phyloP scores from a whole-genome alignment of 2,888 invertebrate genomes.

The Plagodis dolabraria region DNA sequence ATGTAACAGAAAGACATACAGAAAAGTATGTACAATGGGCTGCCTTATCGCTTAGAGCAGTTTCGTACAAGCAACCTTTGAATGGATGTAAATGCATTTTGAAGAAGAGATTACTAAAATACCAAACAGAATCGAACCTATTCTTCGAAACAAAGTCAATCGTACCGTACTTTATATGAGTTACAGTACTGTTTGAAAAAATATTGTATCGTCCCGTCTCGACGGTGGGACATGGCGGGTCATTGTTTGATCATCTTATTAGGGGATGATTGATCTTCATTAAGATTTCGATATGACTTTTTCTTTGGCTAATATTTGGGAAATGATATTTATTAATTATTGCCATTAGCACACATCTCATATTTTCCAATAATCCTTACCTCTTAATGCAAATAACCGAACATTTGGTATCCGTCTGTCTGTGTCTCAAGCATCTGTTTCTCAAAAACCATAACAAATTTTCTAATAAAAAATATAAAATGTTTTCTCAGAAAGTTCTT shows the following conservation, averaged over 20 bases:
- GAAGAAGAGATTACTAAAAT: no score
- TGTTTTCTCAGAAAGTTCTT: no score
- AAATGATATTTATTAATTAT: neutral
- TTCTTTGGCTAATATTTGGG: constrained; percentile 34
- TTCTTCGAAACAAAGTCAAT: neutral
- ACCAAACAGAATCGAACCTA: neutral
- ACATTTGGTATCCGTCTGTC: no score
- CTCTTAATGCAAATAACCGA: no score
- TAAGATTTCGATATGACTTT: constrained; percentile 42
- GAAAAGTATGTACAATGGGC: no score
- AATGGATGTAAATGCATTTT: no score
- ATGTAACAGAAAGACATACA: no score
- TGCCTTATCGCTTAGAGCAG: no score
- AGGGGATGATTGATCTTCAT: constrained; percentile 78
- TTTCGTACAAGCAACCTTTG: no score
- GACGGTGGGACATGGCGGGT: constrained; percentile 70
- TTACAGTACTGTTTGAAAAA: constrained; percentile 8
- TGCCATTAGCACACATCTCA: neutral
- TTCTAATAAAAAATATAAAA: no score
- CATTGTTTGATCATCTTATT: constrained; percentile 83
- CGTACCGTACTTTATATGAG: neutral
- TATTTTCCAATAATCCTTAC: neutral
- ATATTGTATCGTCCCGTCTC: constrained; percentile 28
- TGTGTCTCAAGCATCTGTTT: no score
- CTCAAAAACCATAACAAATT: no score